A percentile compares a stretch with the other conserved stretches of the same genome.
Evolutionary conservation across 2,797 vertebrate species (phyloP).

Genomic region (Danio aesculapii): DNA sequence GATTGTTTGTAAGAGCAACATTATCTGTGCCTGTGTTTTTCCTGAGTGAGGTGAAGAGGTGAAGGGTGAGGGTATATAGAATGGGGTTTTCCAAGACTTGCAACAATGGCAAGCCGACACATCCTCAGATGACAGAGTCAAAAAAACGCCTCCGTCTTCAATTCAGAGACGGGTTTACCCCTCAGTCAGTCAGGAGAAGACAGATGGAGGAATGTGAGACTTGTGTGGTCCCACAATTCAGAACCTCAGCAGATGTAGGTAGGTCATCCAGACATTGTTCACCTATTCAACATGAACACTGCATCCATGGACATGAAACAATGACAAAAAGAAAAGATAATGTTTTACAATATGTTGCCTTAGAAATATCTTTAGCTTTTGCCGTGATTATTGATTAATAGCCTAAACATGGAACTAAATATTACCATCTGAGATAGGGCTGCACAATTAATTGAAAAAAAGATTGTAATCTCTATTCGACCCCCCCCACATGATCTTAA

Average conservation of each 20-base stretch:
- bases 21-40: not conserved
- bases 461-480: no score
- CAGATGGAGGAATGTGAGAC: not conserved
- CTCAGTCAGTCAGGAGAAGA: not conserved
- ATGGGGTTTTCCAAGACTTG: slow-evolving; percentile 13
- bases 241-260: not conserved
- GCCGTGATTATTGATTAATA: no score
- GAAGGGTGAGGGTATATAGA: not conserved
- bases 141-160: not conserved
- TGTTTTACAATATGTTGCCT: no score
- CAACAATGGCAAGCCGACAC: slow-evolving; percentile 29
- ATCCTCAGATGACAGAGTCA: not conserved
- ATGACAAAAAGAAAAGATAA: no score
- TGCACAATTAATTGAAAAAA: no score
- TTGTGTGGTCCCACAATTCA: not conserved
- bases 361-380: no score
- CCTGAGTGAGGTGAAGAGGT: slow-evolving; percentile 30
- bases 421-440: no score
- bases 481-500: no score
- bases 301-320: not conserved
- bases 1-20: slow-evolving; percentile 2
- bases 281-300: not conserved
- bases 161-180: slow-evolving; percentile 6
- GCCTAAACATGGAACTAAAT: no score
- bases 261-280: not conserved